Base-by-base conservation (phyloP, 1,140 invertebrate genomes). In the Aethina tumida region DNA sequence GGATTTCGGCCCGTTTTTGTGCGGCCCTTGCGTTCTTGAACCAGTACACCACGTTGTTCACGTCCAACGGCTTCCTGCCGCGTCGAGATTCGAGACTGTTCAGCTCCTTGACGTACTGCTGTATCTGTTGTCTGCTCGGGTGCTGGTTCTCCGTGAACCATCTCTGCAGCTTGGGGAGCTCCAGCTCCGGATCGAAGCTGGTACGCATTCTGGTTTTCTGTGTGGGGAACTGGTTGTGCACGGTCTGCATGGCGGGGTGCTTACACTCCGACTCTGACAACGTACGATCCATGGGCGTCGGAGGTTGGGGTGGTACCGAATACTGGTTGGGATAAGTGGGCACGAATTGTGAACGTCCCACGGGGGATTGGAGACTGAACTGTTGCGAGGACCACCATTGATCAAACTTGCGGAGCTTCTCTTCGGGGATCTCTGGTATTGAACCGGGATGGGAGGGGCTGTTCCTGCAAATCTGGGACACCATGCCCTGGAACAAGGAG, bases 31-130 rank as follows among this genome's bases (percentile, higher is more conserved):
- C 92, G 60, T 98, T 97, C 64, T 97, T 98, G 61, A 98, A 97
- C 94, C 94, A 97, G 62, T 97, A 97, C 13, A 97, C 92, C 7
- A 98, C 91, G 60, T 98, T 98, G 56, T 95, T 95, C 1, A 96
- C 81, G 63, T 98, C 93, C 14, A 97, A 68, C 0, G 90, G 91
- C 56, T 96, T 95, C 24, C 89, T 69, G 5, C 92, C 92, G 41
- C 87, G 73, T 9, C 94, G 71, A 20, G 91, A 95, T 51, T 96
- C 90, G 28, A 96, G 62, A 22, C 79, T 79, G 59, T 97, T 97
- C 33, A 97, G 66, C 58, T 97, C 91, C 30, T 85, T 77, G 9
- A 97, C 89, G 62, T 94, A 97, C 47, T 90, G 84, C 53, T 95
- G 88, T 58, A 97, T 96, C 68, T 96, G 87, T 52, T 90, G 84